Percentiles rank a stretch among this genome's conserved stretches.
These are phyloP conservation scores for Hydractinia echinata DNA, from an alignment of 30 jellyfish, hydroid and myxozoan species.

Conservation along the genomic window DNA sequence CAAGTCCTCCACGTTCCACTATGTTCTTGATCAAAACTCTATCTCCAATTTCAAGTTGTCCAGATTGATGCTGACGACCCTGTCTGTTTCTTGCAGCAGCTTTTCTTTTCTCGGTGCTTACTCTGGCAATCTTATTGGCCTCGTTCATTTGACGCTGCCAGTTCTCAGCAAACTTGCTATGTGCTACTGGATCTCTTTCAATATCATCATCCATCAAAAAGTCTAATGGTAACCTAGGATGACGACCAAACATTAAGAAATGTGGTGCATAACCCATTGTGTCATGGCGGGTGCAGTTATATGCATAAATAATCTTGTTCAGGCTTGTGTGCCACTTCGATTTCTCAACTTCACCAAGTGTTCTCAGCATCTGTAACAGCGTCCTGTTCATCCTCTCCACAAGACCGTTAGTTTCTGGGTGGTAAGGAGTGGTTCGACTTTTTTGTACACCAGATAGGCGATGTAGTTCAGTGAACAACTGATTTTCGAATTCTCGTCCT, in stretches of 20 bases:
- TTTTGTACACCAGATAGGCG: constrained; percentile 13
- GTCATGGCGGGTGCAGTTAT: constrained; percentile 35
- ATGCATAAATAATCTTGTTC: constrained; percentile 36
- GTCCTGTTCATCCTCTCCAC: constrained; percentile 23
- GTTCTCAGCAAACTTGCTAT: no score
- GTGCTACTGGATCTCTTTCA: no score
- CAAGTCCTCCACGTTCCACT: no score
- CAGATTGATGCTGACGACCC: no score
- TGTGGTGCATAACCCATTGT: constrained; percentile 41
- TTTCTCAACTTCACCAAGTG: constrained; percentile 5
- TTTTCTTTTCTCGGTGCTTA: no score
- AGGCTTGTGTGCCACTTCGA: constrained; percentile 12
- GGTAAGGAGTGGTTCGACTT: constrained; percentile 37
- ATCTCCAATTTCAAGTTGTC: no score
- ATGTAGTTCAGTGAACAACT: constrained; percentile 1
- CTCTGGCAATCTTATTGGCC: no score
- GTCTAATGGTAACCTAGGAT: constrained; percentile 37
- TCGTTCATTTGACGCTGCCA: no score
- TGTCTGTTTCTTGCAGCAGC: no score
- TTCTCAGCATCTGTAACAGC: not conserved
- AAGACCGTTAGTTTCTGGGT: constrained; percentile 25
- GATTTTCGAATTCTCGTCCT: constrained; percentile 29
- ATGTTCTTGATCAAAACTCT: no score
- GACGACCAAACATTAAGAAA: constrained; percentile 36
- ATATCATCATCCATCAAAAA: constrained; percentile 7